Conservation (phyloP, 2,888 invertebrate species). For the Stegophylla sp. region DNA sequence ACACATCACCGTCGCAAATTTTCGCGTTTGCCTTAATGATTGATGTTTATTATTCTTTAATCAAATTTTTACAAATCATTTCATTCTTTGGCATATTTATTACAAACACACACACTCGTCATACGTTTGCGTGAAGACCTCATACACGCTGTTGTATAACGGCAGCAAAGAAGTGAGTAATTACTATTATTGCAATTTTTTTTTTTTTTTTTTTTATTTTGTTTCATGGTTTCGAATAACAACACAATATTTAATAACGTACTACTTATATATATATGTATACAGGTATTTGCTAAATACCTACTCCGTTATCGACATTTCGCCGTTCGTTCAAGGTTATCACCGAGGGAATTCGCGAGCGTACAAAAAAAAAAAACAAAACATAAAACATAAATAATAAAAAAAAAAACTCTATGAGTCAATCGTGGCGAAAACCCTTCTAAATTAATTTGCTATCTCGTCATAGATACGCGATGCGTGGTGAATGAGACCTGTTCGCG, state of each 20-base stretch:
- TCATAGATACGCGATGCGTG: neutral
- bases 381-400: neutral
- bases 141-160: no score
- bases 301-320: neutral
- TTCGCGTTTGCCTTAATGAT: no score
- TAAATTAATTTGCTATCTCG: neutral
- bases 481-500: neutral
- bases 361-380: neutral
- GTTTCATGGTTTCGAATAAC: neutral
- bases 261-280: neutral
- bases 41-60: no score
- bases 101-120: no score
- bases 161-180: neutral
- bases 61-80: no score
- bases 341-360: neutral
- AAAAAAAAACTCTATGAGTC: neutral
- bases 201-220: slow-evolving; percentile 2
- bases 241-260: no score
- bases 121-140: no score
- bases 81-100: no score
- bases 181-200: neutral
- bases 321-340: neutral
- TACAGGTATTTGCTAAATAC: no score
- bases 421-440: neutral
- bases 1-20: no score